Conservation (phyloP, 2,113 vertebrate genomes). For the Lota lota region DNA sequence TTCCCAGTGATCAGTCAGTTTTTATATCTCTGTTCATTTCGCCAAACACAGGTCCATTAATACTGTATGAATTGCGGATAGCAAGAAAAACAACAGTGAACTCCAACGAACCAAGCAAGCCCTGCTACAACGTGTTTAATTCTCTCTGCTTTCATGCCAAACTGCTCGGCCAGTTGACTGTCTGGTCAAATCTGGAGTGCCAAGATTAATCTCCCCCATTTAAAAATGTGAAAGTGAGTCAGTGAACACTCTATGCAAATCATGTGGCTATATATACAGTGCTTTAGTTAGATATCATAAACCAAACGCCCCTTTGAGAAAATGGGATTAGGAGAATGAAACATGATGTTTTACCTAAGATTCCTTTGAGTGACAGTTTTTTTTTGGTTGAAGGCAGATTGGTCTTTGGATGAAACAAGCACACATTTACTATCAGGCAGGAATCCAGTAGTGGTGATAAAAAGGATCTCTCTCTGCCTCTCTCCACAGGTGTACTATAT, state of each 20-base stretch:
- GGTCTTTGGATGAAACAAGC: not conserved
- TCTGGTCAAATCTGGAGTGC: slow-evolving; percentile 50
- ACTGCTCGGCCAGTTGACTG: slow-evolving; percentile 34
- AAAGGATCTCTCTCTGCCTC: too few species aligned
- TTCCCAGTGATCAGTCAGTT: slow-evolving; percentile 44
- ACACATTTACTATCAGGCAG: not conserved
- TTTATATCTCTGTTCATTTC: slow-evolving; percentile 41
- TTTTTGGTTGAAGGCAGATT: too few species aligned
- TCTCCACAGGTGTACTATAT: too few species aligned
- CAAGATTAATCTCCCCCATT: slow-evolving; percentile 51
- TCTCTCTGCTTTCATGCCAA: slow-evolving; percentile 55
- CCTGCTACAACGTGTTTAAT: slow-evolving; percentile 54
- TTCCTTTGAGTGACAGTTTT: too few species aligned
- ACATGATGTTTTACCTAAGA: too few species aligned
- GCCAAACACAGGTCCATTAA: slow-evolving; percentile 58
- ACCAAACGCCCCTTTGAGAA: too few species aligned
- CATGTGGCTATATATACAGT: too few species aligned
- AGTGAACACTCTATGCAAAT: slow-evolving; percentile 33
- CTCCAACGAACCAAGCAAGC: slow-evolving; percentile 31
- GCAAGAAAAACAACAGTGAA: slow-evolving; percentile 46
- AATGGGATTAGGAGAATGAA: not conserved
- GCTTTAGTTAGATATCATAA: too few species aligned
- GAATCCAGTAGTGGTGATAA: too few species aligned
- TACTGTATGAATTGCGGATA: slow-evolving; percentile 58
- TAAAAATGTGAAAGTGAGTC: slow-evolving; percentile 20